These are phyloP conservation scores for Sternotherus odoratus DNA, from an alignment of 2,797 vertebrate species.

Conservation along the genomic window DNA sequence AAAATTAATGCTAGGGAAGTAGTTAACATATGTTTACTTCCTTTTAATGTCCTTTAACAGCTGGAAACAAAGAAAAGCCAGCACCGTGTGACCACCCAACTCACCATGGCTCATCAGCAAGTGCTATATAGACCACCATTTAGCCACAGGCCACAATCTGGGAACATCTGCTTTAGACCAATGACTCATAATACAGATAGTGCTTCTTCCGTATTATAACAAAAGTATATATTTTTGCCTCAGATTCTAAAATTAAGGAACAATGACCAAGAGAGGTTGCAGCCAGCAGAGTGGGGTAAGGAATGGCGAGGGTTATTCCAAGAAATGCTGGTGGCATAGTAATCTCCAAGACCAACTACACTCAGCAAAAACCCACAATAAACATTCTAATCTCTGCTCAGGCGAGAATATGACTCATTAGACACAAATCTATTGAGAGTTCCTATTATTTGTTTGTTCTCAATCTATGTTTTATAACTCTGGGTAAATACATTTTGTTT, in stretches of 20 bases:
- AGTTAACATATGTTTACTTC: neutral
- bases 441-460: conserved; percentile 6
- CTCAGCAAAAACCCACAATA: neutral
- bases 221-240: neutral
- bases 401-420: conserved; percentile 21
- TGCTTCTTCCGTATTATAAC: neutral
- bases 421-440: neutral
- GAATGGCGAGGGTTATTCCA: neutral
- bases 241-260: neutral
- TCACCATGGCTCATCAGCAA: neutral
- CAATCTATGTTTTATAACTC: conserved; percentile 32
- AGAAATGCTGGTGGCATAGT: neutral
- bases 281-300: neutral
- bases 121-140: neutral
- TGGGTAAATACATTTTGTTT: conserved; percentile 49
- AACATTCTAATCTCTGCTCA: neutral
- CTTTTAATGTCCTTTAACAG: neutral
- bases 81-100: neutral
- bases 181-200: rapidly evolving
- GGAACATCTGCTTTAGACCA: neutral
- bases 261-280: neutral
- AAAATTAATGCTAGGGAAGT: neutral
- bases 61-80: rapidly evolving
- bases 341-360: neutral
- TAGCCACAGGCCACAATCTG: neutral